phyloP scores from a whole-genome alignment of 2,888 invertebrate genomes.

The Dolichomitus sp. region DNA sequence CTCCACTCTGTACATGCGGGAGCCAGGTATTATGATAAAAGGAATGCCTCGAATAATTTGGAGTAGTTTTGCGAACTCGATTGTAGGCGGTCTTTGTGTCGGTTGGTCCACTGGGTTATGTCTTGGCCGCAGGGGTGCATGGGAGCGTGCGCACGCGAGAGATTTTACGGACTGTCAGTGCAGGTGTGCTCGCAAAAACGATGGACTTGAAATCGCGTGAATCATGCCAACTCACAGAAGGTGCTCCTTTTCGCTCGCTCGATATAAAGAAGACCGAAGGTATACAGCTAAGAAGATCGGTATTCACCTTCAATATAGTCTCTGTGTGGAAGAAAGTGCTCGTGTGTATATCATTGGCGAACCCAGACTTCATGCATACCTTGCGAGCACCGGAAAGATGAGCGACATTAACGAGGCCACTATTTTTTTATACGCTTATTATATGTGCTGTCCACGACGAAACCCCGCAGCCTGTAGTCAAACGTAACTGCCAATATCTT shows the following conservation, averaged over 20 bases:
- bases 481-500: slow-evolving; percentile 24
- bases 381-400: slow-evolving; percentile 55
- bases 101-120: slow-evolving; percentile 36
- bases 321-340: slow-evolving; percentile 33
- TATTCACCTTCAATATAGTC: slow-evolving; percentile 12
- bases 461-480: slow-evolving; percentile 38
- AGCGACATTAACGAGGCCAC: slow-evolving; percentile 66
- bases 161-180: slow-evolving; percentile 69
- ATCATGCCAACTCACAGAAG: slow-evolving; percentile 64
- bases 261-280: slow-evolving; percentile 40
- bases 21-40: slow-evolving; percentile 7
- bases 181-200: slow-evolving; percentile 70
- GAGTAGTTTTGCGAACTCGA: neutral
- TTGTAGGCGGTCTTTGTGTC: slow-evolving; percentile 4
- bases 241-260: slow-evolving; percentile 26
- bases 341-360: slow-evolving; percentile 63
- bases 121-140: slow-evolving; percentile 49
- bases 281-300: slow-evolving; percentile 15
- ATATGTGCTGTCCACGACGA: slow-evolving; percentile 17
- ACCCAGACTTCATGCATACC: slow-evolving; percentile 39
- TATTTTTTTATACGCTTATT: slow-evolving; percentile 50
- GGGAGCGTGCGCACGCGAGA: slow-evolving; percentile 63
- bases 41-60: slow-evolving; percentile 21
- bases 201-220: slow-evolving; percentile 69
- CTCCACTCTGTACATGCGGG: neutral